Evolutionary conservation across 92 coral and sea anemone species (phyloP).

Genomic region (Parazoanthus darwini): DNA sequence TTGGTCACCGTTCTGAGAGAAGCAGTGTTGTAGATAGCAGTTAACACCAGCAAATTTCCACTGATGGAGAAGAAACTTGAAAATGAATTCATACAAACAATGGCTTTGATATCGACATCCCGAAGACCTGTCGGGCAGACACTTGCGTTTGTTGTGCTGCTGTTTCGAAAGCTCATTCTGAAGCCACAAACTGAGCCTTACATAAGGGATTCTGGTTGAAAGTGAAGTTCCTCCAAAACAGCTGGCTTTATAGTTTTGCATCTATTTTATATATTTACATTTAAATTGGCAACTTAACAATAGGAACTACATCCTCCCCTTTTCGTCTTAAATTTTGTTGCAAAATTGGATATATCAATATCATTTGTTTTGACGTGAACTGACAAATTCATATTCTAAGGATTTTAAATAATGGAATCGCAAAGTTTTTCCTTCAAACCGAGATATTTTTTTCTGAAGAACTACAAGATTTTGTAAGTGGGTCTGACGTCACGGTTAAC

Average conservation of each 20-base stretch:
- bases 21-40: slow-evolving; percentile 20
- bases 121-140: background rate
- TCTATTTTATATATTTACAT: background rate
- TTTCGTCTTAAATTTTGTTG: too few relatives aligned
- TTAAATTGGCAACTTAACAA: background rate
- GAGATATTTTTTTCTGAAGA: too few relatives aligned
- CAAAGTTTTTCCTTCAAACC: too few relatives aligned
- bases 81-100: slow-evolving; percentile 1
- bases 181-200: background rate
- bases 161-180: background rate
- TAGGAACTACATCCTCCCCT: background rate
- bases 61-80: slow-evolving; percentile 22
- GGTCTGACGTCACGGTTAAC: background rate
- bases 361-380: too few relatives aligned
- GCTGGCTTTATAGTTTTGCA: background rate
- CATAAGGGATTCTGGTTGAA: background rate
- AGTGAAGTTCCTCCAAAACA: background rate
- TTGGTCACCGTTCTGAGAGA: slow-evolving; percentile 25
- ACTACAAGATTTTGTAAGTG: too few relatives aligned
- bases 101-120: slow-evolving; percentile 11
- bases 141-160: background rate
- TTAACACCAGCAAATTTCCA: slow-evolving; percentile 16
- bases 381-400: too few relatives aligned
- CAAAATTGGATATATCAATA: too few relatives aligned
- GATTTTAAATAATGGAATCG: too few relatives aligned